A percentile compares a stretch with the other conserved stretches of the same genome.
These are phyloP conservation scores for Cryptus armator DNA, from an alignment of 2,888 invertebrate genomes.

Conservation along the genomic window DNA sequence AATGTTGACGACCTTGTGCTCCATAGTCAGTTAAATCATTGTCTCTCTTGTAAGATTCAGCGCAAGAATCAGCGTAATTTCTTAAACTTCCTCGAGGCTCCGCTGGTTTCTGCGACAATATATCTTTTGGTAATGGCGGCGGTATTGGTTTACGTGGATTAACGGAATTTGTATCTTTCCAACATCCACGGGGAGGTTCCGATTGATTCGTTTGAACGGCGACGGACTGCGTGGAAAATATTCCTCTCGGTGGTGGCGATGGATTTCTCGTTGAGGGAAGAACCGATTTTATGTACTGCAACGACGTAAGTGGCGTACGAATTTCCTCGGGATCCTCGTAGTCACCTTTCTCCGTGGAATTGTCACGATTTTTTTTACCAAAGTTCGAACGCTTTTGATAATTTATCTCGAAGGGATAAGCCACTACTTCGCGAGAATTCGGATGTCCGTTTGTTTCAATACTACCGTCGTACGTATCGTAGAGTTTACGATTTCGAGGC, in stretches of 20 bases:
- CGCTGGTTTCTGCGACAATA: background rate
- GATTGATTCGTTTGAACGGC: conserved; percentile 67
- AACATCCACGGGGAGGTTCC: conserved; percentile 17
- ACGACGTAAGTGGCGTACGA: conserved; percentile 17
- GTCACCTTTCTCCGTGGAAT: conserved; percentile 48
- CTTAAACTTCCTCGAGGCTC: conserved; percentile 46
- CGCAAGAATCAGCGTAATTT: conserved; percentile 28
- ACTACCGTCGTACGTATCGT: conserved; percentile 49
- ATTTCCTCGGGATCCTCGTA: conserved; percentile 52
- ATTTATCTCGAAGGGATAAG: conserved; percentile 64
- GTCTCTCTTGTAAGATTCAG: conserved; percentile 3
- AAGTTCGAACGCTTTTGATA: conserved; percentile 60
- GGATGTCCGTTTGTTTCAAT: background rate
- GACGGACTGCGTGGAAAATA: conserved; percentile 62
- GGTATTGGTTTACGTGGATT: conserved; percentile 24
- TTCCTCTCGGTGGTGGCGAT: conserved; percentile 47
- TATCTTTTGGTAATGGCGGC: conserved; percentile 7
- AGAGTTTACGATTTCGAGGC: conserved; percentile 48
- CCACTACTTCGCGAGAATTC: conserved; percentile 51
- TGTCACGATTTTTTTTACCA: conserved; percentile 47
- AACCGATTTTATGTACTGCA: conserved; percentile 55
- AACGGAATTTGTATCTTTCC: conserved; percentile 26
- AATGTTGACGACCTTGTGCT: conserved; percentile 51
- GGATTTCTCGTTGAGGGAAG: conserved; percentile 41
- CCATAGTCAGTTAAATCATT: conserved; percentile 46